Percentiles rank a stretch among this genome's conserved stretches.
These are phyloP conservation scores for Chloroclysta siterata DNA, from an alignment of 2,888 invertebrate genomes.

Conservation along the genomic window DNA sequence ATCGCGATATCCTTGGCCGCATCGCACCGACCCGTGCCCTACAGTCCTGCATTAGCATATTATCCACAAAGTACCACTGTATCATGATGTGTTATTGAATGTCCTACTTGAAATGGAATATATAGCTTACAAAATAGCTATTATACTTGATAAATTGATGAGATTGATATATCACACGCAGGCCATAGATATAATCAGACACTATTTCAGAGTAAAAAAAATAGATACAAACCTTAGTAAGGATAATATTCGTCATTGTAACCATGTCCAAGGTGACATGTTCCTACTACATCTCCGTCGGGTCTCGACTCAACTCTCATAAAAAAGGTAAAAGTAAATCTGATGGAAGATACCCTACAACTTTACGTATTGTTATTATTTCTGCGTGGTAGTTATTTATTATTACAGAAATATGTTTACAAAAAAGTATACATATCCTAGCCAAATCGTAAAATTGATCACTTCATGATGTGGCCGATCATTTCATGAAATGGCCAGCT, in stretches of 20 bases:
- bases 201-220: background rate
- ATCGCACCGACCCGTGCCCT: constrained; percentile 47
- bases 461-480: no score
- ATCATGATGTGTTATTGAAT: constrained; percentile 9
- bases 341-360: constrained; percentile 12
- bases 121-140: background rate
- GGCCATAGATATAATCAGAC: no score
- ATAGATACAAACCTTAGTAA: background rate
- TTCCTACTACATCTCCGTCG: background rate
- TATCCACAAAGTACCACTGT: constrained; percentile 43
- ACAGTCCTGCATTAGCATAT: constrained; percentile 52
- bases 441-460: no score
- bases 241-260: constrained; percentile 14
- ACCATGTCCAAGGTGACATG: constrained; percentile 11
- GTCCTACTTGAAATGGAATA: constrained; percentile 4
- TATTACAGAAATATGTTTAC: no score
- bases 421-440: no score
- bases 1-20: constrained; percentile 57
- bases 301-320: background rate
- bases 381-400: background rate
- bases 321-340: constrained; percentile 22
- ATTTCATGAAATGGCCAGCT: no score
- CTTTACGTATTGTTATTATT: constrained; percentile 7
- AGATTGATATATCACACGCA: background rate
- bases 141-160: background rate